These are phyloP conservation scores for Venustoraphidia nigricollis DNA, from an alignment of 2,888 invertebrate genomes.

Conservation along the genomic window DNA sequence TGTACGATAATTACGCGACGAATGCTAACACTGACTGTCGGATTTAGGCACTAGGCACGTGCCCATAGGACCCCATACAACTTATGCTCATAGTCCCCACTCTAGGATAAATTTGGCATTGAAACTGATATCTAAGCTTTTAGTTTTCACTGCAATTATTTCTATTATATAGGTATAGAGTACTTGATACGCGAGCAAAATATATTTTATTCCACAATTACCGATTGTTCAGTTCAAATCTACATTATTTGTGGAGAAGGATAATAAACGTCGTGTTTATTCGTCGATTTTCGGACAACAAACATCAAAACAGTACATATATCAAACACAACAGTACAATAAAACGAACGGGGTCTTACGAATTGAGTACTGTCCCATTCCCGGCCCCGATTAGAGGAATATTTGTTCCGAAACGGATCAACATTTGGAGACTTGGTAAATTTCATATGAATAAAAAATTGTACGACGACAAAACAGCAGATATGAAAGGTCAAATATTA, in stretches of 20 bases:
- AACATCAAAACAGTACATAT: constrained; percentile 4
- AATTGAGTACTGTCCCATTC: constrained; percentile 57
- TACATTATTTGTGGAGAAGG: constrained; percentile 61
- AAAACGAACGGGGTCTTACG: constrained; percentile 40
- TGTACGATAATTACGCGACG: too few relatives aligned
- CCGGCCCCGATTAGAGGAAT: constrained; percentile 41
- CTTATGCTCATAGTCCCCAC: too few relatives aligned
- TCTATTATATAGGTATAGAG: constrained; percentile 36
- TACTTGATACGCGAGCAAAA: constrained; percentile 53
- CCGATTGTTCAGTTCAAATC: constrained; percentile 44
- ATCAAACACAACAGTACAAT: constrained; percentile 10
- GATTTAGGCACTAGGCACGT: too few relatives aligned
- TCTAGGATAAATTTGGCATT: too few relatives aligned
- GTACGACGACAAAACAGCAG: constrained; percentile 41
- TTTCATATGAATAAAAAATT: constrained; percentile 36
- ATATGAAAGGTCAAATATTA: constrained; percentile 39
- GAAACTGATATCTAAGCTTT: not conserved
- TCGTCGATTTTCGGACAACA: constrained; percentile 22
- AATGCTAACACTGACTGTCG: too few relatives aligned
- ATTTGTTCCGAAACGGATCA: constrained; percentile 44
- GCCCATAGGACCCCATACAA: too few relatives aligned
- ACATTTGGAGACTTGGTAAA: constrained; percentile 48
- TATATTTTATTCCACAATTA: constrained; percentile 56
- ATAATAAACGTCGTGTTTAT: constrained; percentile 62
- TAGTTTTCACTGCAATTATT: constrained; percentile 6